Conservation (phyloP, 2,888 invertebrate genomes). For the Drosophila anomelani region DNA sequence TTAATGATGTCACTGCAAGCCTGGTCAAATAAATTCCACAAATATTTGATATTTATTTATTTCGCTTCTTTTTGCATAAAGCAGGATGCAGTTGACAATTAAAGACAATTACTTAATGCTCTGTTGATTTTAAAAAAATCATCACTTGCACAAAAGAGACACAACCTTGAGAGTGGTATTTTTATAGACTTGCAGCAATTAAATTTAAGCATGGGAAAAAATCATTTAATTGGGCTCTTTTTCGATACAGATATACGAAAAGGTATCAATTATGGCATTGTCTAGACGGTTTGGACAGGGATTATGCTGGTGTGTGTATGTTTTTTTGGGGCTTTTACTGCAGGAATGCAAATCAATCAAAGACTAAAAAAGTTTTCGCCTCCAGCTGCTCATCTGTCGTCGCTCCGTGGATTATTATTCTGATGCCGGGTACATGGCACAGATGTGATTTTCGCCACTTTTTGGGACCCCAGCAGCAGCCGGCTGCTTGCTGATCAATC, state of each 20-base stretch:
- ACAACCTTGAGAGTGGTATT: background rate
- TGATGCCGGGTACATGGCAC: constrained; percentile 20
- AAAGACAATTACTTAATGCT: background rate
- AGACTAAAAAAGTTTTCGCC: constrained; percentile 34
- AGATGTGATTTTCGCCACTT: constrained; percentile 27
- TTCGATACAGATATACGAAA: background rate
- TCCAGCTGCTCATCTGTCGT: constrained; percentile 17
- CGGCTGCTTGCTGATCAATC: constrained; percentile 60
- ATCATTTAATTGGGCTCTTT: background rate
- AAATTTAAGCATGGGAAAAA: background rate
- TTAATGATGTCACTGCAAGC: too few relatives aligned
- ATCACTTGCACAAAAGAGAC: background rate
- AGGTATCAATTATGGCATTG: constrained; percentile 6
- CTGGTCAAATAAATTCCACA: background rate
- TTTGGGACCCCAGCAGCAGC: constrained; percentile 16
- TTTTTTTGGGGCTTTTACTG: background rate
- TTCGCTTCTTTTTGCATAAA: background rate
- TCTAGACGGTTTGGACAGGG: constrained; percentile 27
- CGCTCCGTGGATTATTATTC: constrained; percentile 8
- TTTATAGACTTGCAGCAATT: background rate
- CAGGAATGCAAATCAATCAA: constrained; percentile 67
- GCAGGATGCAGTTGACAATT: too few relatives aligned
- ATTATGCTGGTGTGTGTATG: background rate
- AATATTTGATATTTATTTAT: background rate
- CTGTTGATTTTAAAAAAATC: background rate